Evolutionary conservation across 2,888 invertebrate genomes (phyloP).

Genomic region (Tenthredo mesomela): DNA sequence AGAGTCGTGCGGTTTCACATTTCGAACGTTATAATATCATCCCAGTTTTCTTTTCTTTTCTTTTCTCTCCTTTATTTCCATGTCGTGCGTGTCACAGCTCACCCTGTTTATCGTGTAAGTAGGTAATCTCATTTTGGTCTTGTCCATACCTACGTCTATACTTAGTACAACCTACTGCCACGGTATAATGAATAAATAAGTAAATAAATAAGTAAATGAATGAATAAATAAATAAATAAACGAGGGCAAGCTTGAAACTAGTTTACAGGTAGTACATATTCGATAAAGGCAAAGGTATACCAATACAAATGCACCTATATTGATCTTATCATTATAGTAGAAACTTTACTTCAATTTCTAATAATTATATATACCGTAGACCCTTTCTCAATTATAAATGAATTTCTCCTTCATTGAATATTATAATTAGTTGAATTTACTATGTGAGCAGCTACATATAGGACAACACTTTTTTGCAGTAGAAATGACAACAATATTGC

Average conservation of each 20-base stretch:
- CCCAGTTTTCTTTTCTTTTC: neutral
- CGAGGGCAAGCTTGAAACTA: neutral
- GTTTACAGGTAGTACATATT: neutral
- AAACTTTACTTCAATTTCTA: neutral
- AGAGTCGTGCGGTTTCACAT: neutral
- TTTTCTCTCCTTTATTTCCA: neutral
- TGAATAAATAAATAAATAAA: neutral
- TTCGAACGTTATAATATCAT: neutral
- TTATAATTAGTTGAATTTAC: neutral
- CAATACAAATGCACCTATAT: conserved; percentile 23
- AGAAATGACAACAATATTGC: no score
- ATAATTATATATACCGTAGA: neutral
- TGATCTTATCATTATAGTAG: neutral
- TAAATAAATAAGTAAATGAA: neutral
- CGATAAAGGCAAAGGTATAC: neutral
- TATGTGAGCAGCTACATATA: no score
- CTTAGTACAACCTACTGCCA: neutral
- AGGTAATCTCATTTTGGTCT: neutral
- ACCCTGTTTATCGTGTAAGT: neutral
- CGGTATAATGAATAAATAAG: neutral
- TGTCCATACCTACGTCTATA: neutral
- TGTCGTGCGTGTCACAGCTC: neutral
- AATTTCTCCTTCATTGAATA: neutral
- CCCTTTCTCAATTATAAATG: neutral
- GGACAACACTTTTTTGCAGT: no score